Base-by-base conservation (phyloP, 2,888 invertebrate species). In the Eupithecia exiguata region DNA sequence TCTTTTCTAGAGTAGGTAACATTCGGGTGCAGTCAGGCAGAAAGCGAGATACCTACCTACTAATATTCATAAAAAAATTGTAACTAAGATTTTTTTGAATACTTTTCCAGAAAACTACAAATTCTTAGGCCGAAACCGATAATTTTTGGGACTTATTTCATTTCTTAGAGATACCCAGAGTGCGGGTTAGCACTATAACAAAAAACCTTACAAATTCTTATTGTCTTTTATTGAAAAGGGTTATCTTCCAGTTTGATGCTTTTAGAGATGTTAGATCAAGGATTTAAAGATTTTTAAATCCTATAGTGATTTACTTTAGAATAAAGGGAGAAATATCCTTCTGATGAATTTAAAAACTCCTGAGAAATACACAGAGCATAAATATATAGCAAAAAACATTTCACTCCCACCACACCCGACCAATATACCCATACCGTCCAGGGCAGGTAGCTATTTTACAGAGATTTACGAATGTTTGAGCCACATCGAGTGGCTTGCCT, bases 401-500 rank as follows among this genome's bases (percentile, higher is more conserved):
- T 40, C 71, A 78, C 78, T 81, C 70, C 72, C 68, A 77, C 81
- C 80, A 69, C 79, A 83, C 76, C 82, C 81, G 84, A 79, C 78
- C 77, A 80, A 21, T 21, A 84, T 85, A 84, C 83, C 79, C 83
- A 82, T 82, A 84, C 30, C 30, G 1, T 3, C 30, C 80, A 25
- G 25, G 25, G 12, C 25, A 40, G 66, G 80, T 78, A 77, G 84
- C 81, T 84, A 87, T 85, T 89, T 89, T 88, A 88, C 87, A 85
- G 80, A 87, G 90, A 90, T 91, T 91, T 91, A 91, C 88, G 84
- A 87, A 88, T 88, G 86, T 89, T 86, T 84, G 86, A 87, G 84
- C 84, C 86, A 80, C 86, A 87, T 89, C 84, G 86, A 85, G 84
- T 86, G 84, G 83, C 85, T 82, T 84, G 88, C 85, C 86, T 87